Evolutionary conservation across 2,888 invertebrate genomes (phyloP).

Genomic region (Amiota mariae): DNA sequence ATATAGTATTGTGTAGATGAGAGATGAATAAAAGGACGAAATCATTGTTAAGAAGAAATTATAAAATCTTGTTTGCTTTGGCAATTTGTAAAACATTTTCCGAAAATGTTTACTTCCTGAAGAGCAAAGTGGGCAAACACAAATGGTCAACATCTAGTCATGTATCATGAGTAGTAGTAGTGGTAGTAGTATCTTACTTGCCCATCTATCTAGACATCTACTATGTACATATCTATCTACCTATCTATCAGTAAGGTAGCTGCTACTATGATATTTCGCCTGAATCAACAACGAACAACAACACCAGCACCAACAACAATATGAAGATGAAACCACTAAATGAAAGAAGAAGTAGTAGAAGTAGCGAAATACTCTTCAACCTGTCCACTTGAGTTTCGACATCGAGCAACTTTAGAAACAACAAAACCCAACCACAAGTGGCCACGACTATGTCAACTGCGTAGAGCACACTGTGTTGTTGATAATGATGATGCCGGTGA

Average conservation of each 20-base stretch:
- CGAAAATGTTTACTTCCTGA: constrained; percentile 18
- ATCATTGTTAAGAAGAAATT: too few species aligned
- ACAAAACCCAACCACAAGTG: constrained; percentile 13
- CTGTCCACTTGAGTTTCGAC: constrained; percentile 14
- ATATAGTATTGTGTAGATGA: too few species aligned
- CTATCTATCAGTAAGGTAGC: neutral
- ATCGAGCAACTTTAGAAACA: neutral
- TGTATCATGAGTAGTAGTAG: too few species aligned
- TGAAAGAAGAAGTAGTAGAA: neutral
- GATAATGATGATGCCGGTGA: neutral
- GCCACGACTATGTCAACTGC: constrained; percentile 21
- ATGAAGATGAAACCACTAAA: neutral
- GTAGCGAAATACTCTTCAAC: constrained; percentile 19
- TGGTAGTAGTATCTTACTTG: too few species aligned
- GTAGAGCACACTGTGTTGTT: neutral
- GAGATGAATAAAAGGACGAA: too few species aligned
- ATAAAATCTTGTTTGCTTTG: constrained; percentile 2
- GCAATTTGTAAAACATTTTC: constrained; percentile 19
- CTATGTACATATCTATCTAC: too few species aligned
- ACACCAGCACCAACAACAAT: neutral
- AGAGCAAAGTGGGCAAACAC: constrained; percentile 8
- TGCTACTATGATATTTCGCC: neutral
- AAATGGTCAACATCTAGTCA: neutral
- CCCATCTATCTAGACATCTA: too few species aligned
- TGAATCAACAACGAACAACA: constrained; percentile 9